Percentiles rank a stretch among this genome's conserved stretches.
These are phyloP conservation scores for Coleophora deauratella DNA, from an alignment of 2,888 invertebrate species.

Conservation along the genomic window DNA sequence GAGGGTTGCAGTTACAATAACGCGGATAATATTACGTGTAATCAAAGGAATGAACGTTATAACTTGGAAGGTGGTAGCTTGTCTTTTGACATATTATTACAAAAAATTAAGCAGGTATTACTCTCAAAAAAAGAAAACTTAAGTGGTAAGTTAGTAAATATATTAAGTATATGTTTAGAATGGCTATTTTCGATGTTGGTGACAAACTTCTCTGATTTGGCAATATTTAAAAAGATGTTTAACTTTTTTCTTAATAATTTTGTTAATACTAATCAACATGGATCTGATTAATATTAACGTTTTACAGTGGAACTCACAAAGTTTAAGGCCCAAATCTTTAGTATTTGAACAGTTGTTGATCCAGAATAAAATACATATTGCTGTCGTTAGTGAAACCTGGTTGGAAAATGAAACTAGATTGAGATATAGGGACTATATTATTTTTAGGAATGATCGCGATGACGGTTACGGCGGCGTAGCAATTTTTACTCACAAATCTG, in stretches of 20 bases:
- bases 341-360: neutral
- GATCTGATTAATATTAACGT: neutral
- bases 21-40: too few species aligned
- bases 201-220: neutral
- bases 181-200: neutral
- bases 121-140: too few species aligned
- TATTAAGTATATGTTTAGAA: neutral
- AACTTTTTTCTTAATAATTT: neutral
- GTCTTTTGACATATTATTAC: too few species aligned
- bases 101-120: too few species aligned
- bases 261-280: neutral
- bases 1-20: too few species aligned
- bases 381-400: conserved; percentile 11
- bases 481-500: conserved; percentile 3
- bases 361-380: conserved; percentile 9
- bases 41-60: too few species aligned
- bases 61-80: too few species aligned
- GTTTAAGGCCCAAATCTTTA: neutral
- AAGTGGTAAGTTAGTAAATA: neutral
- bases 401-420: conserved; percentile 4
- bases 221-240: neutral
- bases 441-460: conserved; percentile 4
- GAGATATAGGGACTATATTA: conserved; percentile 3
- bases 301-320: too few species aligned
- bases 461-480: conserved; percentile 5